Base-by-base conservation (phyloP, 2,797 vertebrate genomes). In the Bradypodion pumilum region DNA sequence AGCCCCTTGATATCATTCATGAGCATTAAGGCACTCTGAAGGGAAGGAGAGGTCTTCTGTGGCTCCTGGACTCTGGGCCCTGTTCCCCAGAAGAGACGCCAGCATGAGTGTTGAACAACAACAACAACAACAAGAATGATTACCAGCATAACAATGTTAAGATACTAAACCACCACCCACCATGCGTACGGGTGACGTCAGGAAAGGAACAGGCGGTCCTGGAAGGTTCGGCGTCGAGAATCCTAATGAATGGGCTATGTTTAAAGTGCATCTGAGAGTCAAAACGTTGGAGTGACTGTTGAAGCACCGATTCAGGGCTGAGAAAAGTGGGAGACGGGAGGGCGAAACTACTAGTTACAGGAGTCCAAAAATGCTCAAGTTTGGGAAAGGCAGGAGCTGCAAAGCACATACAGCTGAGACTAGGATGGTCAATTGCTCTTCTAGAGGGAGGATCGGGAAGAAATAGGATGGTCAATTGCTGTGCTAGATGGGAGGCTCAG, bases 21-120 rank as follows among this genome's bases (percentile, higher is more conserved):
- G 62, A 68, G 88, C 49, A 19, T 42, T 91, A 92, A 93, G 90
- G 90, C 92, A 92, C 82, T 75, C 78, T 85, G 87, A 85, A 80
- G 42, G 29, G 60, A 2, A 63, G 82, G 75, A 78, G 79, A 9
- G 12, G 78, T 37, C 15, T 60, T 80, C n/a, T 76, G 1, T 4
- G 77, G 80, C 80, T 69, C 74, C 66, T 79, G 56, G 23, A 82
- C 80, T 80, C 40, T 1, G 1, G 32, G 1, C 42, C 74, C 49
- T 76, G 49, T 70, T 90, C 42, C 89, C 59, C 81, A 82, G 85
- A 83, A 72, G 81, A 85, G 88, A 86, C 76, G 37, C 62, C 77
- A 74, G 87, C 74, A 81, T 5, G 62, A 76, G 78, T 10, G 4
- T 56, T 32, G 0, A 19, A 35, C 9, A 29, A 62, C 29, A 16